Evolutionary conservation across 2,888 invertebrate species (phyloP).

Genomic region (Callinectes sapidus): DNA sequence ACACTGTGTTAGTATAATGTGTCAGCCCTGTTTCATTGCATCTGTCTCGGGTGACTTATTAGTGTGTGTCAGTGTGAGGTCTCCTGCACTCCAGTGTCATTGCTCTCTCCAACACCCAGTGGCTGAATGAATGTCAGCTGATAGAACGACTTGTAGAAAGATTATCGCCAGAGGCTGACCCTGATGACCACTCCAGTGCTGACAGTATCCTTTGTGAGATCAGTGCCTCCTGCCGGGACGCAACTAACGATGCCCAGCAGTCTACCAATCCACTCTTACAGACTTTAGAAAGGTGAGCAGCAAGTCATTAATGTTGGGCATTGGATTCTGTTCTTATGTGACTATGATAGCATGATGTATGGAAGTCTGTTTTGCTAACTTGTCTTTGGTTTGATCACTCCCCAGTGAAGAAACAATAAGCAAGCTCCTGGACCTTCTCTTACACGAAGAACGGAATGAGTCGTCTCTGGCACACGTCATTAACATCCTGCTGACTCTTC

Average conservation of each 20-base stretch:
- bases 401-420: slow-evolving; percentile 65
- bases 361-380: background rate
- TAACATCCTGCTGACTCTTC: slow-evolving; percentile 70
- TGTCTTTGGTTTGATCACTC: background rate
- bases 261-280: slow-evolving; percentile 84
- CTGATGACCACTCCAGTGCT: slow-evolving; percentile 72
- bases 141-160: slow-evolving; percentile 85
- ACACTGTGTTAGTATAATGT: background rate
- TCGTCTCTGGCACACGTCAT: slow-evolving; percentile 70
- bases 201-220: slow-evolving; percentile 73
- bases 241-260: slow-evolving; percentile 43
- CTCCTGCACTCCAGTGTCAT: slow-evolving; percentile 4
- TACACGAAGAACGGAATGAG: slow-evolving; percentile 71
- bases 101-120: slow-evolving; percentile 79
- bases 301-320: background rate
- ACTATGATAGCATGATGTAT: background rate
- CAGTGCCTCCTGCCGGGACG: slow-evolving; percentile 58
- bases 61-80: background rate
- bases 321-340: background rate
- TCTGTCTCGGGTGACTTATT: background rate
- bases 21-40: background rate
- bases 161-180: slow-evolving; percentile 68
- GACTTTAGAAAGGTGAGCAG: slow-evolving; percentile 80
- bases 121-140: slow-evolving; percentile 91
- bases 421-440: slow-evolving; percentile 66